A percentile compares a stretch with the other conserved stretches of the same genome.
Evolutionary conservation across 2,113 vertebrate species (phyloP).

Genomic region (Atrichornis clamosus): DNA sequence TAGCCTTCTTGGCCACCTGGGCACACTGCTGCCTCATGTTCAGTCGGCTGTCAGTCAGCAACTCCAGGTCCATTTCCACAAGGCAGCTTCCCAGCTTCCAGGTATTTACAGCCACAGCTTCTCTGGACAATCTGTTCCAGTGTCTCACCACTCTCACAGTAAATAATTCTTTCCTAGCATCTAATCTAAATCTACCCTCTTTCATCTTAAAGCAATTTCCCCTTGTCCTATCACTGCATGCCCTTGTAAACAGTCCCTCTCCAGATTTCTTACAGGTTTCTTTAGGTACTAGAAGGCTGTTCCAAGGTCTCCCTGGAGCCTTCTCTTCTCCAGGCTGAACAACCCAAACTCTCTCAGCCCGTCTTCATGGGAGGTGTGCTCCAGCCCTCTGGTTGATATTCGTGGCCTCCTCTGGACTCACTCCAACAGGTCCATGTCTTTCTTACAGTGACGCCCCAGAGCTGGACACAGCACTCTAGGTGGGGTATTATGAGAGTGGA

Average conservation of each 20-base stretch:
- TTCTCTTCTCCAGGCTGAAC: not conserved
- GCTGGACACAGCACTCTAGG: not conserved
- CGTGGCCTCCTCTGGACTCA: not conserved
- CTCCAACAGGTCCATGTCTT: not conserved
- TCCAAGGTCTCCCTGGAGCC: not conserved
- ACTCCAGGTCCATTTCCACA: not conserved
- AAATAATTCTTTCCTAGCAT: not conserved
- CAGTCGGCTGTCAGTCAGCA: not conserved
- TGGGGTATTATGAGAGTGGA: accelerated
- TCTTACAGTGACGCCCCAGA: not conserved
- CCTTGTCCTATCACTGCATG: not conserved
- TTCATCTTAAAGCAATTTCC: not conserved
- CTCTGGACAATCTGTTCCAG: not conserved
- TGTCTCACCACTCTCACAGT: not conserved
- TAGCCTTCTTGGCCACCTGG: not conserved
- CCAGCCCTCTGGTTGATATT: not conserved
- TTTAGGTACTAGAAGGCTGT: not conserved
- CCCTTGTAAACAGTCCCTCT: not conserved
- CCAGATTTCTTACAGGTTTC: not conserved
- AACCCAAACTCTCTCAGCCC: not conserved
- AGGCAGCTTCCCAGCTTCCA: not conserved
- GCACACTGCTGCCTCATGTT: not conserved
- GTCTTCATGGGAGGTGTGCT: not conserved
- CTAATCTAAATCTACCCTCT: not conserved
- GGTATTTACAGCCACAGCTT: not conserved